Conservation (phyloP, 2,888 invertebrate genomes). For the Kryphioiulus occultus region DNA sequence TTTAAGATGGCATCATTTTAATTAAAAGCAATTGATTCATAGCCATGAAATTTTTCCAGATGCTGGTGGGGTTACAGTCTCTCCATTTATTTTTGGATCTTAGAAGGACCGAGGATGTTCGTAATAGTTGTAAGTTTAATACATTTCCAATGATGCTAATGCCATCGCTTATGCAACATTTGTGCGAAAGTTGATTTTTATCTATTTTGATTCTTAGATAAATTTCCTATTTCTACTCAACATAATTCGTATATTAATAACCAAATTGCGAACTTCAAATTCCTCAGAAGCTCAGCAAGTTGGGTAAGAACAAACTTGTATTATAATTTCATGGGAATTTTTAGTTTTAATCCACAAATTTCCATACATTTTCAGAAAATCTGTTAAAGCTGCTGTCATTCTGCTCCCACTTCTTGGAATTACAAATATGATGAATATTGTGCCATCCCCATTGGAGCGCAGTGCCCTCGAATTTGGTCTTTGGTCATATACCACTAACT, state of each 20-base stretch:
- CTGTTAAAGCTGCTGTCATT: slow-evolving; percentile 55
- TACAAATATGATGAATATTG: slow-evolving; percentile 74
- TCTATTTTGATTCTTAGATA: slow-evolving; percentile 67
- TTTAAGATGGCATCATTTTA: too few relatives aligned
- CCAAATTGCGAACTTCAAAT: slow-evolving; percentile 75
- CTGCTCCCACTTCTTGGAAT: slow-evolving; percentile 56
- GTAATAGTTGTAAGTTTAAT: neutral
- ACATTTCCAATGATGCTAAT: neutral
- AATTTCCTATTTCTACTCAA: slow-evolving; percentile 81
- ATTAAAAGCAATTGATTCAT: neutral
- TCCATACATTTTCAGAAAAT: slow-evolving; percentile 53
- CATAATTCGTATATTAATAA: slow-evolving; percentile 78
- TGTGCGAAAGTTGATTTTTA: neutral
- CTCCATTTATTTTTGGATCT: slow-evolving; percentile 19
- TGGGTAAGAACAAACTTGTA: slow-evolving; percentile 59
- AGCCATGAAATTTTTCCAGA: neutral
- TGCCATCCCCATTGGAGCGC: slow-evolving; percentile 73
- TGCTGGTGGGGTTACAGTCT: slow-evolving; percentile 24
- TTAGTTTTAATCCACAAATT: neutral
- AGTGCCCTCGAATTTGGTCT: slow-evolving; percentile 75
- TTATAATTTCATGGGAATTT: neutral
- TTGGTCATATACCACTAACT: slow-evolving; percentile 82
- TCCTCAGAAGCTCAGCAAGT: slow-evolving; percentile 79
- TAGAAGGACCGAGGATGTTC: neutral
- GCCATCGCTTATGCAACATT: neutral